These are phyloP conservation scores for Thelaira solivaga DNA, from an alignment of 2,888 invertebrate species.

Conservation along the genomic window DNA sequence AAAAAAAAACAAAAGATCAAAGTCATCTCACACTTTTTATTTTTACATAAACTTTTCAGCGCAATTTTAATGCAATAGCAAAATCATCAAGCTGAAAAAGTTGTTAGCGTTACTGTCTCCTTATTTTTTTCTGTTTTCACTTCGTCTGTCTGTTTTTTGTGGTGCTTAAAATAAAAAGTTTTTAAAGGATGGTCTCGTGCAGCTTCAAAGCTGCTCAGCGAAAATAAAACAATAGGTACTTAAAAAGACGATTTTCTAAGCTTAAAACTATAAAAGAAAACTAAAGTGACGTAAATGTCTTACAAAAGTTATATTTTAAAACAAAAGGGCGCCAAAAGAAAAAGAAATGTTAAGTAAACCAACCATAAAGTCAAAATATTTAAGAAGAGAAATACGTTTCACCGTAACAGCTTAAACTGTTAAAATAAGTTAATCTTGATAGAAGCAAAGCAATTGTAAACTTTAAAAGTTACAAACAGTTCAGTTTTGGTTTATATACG, in stretches of 20 bases:
- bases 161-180: conserved; percentile 40
- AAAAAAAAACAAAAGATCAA: conserved; percentile 8
- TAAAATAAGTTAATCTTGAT: background rate
- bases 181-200: conserved; percentile 69
- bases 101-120: conserved; percentile 33
- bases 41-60: conserved; percentile 67
- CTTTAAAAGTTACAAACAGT: too few relatives aligned
- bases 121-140: conserved; percentile 37
- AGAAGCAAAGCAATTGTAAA: too few relatives aligned
- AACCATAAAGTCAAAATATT: conserved; percentile 4
- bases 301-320: conserved; percentile 36
- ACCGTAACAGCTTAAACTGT: conserved; percentile 13
- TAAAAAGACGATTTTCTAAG: conserved; percentile 73
- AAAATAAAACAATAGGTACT: conserved; percentile 70
- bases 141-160: conserved; percentile 14
- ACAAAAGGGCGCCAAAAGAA: background rate
- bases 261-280: conserved; percentile 66
- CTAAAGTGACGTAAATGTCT: conserved; percentile 57
- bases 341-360: background rate
- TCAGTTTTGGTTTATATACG: too few relatives aligned
- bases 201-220: conserved; percentile 42
- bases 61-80: conserved; percentile 52
- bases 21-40: conserved; percentile 54
- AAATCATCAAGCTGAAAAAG: conserved; percentile 42
- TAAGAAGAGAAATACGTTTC: background rate